Percentiles rank a stretch among this genome's conserved stretches.
These are phyloP conservation scores for Electrophaes corylata DNA, from an alignment of 2,888 invertebrate genomes.

Conservation along the genomic window DNA sequence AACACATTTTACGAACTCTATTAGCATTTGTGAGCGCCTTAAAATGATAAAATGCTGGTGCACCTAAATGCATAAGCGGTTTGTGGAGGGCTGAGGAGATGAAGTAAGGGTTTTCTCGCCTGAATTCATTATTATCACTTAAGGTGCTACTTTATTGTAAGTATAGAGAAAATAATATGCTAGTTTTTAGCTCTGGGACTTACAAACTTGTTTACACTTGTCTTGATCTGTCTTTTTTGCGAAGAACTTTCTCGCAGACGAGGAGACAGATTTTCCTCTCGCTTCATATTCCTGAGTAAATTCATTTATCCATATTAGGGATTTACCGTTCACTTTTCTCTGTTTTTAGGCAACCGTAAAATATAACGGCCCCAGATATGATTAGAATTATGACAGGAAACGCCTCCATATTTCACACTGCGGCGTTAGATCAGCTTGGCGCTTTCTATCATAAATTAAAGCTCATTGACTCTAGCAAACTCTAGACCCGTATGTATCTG, in stretches of 20 bases:
- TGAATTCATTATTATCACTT: conserved; percentile 38
- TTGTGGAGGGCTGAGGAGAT: conserved; percentile 27
- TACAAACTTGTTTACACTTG: too few relatives aligned
- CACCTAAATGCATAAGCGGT: conserved; percentile 54
- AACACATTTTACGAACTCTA: conserved; percentile 60
- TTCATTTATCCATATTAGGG: neutral
- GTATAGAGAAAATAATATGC: too few relatives aligned
- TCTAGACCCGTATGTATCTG: neutral
- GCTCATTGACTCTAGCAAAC: neutral
- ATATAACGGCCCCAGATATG: conserved; percentile 4
- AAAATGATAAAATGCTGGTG: conserved; percentile 59
- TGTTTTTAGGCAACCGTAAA: conserved; percentile 4
- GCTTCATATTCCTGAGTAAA: neutral
- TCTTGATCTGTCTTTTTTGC: too few relatives aligned
- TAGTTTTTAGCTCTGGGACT: too few relatives aligned
- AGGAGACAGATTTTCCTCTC: neutral
- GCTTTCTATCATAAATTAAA: conserved; percentile 25
- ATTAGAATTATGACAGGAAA: conserved; percentile 19
- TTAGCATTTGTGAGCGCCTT: conserved; percentile 56
- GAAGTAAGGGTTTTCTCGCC: conserved; percentile 41
- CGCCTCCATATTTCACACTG: conserved; percentile 25
- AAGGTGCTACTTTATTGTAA: too few relatives aligned
- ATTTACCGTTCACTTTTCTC: neutral
- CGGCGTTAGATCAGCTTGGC: neutral
- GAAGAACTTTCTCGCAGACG: neutral